Base-by-base conservation (phyloP, 2,797 vertebrate species). In the Spheniscus humboldti region DNA sequence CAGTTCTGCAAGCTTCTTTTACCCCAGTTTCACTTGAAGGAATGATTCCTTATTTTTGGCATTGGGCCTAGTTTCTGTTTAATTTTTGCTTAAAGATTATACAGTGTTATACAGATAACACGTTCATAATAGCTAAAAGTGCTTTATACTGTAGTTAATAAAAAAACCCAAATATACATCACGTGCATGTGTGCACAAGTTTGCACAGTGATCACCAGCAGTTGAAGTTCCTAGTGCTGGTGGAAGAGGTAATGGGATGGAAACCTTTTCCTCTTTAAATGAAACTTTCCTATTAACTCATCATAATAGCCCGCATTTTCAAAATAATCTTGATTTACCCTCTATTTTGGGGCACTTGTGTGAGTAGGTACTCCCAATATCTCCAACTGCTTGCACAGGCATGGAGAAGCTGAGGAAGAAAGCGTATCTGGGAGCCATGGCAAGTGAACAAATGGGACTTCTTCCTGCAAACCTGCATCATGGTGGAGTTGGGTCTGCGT, bases 11-110 rank as follows among this genome's bases (percentile, higher is more conserved):
- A 47, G n/a, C 24, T 80, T 80, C 37, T 84, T 94, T 79, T 91
- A 18, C 23, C 27, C 10, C 13, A 14, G 11, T 80, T 88, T 90
- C 39, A 19, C 68, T 16, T 79, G 67, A 47, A 48, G 39, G 63
- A 81, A 41, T 0, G 0, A 11, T 57, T 93, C 63, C 57, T 89
- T 57, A 31, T 41, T 86, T 81, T 86, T 84, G 77, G 77, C 66
- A 73, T 12, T 1, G 2, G 55, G 57, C 53, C 35, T 1, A 45
- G 10, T 52, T 85, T 88, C 71, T 90, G 47, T 75, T 94, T 93
- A 75, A 30, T 75, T 84, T 97, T 86, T 83, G 37, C 71, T 90
- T 94, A 80, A 95, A 88, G 57, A 76, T 95, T 91, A 71, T 62
- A 59, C 63, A 53, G 23, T 66, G 55, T 64, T 75, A 79, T 50